phyloP scores from a whole-genome alignment of 30 jellyfish, hydroid and myxozoan species.

The Aurelia coerulea region DNA sequence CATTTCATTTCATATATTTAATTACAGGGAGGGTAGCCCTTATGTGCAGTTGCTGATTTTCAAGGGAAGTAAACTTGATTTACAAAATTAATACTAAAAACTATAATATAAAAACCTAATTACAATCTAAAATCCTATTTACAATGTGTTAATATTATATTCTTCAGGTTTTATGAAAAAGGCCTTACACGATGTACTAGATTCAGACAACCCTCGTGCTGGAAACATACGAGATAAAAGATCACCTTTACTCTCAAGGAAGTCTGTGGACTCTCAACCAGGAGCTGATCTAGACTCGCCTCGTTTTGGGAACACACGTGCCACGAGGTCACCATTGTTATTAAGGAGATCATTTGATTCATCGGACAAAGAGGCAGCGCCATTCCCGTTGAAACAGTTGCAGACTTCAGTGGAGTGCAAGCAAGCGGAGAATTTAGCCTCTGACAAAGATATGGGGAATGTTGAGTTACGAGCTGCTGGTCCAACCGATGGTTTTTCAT shows the following conservation, averaged over 20 bases:
- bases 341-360: too few species aligned
- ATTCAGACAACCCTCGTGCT: constrained; percentile 44
- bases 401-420: not conserved
- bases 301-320: too few species aligned
- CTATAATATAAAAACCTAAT: too few species aligned
- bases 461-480: not conserved
- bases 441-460: constrained; percentile 42
- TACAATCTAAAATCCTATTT: too few species aligned
- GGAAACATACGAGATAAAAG: not conserved
- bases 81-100: too few species aligned
- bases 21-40: too few species aligned
- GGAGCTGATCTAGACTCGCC: too few species aligned
- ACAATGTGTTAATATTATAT: not conserved
- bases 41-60: too few species aligned
- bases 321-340: too few species aligned
- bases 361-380: too few species aligned
- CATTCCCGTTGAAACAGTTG: not conserved
- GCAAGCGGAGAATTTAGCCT: not conserved
- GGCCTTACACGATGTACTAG: constrained; percentile 72
- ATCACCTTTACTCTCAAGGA: not conserved
- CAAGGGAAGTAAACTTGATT: too few species aligned
- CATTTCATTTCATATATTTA: too few species aligned
- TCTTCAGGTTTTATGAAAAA: constrained; percentile 78
- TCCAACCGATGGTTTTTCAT: not conserved
- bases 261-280: not conserved